A percentile compares a stretch with the other conserved stretches of the same genome.
These are phyloP conservation scores for Aphelocoma californica DNA, from an alignment of 2,797 vertebrate species.

Conservation along the genomic window DNA sequence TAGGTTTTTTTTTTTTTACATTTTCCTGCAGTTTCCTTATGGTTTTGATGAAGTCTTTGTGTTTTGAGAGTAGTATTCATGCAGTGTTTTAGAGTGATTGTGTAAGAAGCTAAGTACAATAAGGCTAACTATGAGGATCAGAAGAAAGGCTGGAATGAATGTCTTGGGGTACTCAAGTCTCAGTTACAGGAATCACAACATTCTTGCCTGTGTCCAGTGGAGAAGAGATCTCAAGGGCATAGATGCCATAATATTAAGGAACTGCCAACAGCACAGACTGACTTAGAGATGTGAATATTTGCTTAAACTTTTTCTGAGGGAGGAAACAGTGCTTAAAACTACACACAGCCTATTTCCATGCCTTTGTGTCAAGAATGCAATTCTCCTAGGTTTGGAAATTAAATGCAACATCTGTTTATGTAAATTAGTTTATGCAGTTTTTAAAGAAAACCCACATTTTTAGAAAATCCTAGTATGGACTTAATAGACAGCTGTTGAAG, in stretches of 20 bases:
- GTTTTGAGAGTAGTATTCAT: background rate
- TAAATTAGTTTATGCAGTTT: background rate
- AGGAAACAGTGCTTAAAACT: background rate
- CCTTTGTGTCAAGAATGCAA: background rate
- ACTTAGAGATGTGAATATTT: background rate
- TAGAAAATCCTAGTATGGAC: background rate
- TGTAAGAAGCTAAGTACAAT: background rate
- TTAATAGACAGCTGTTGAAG: background rate
- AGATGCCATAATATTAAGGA: background rate
- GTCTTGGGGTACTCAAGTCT: background rate
- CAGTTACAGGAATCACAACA: background rate
- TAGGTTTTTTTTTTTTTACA: background rate
- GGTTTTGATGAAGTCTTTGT: background rate
- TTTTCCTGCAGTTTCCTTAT: background rate
- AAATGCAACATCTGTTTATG: background rate
- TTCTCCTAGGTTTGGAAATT: background rate
- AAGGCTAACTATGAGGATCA: background rate
- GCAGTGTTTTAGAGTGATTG: background rate
- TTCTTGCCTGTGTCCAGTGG: background rate
- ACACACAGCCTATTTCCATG: background rate
- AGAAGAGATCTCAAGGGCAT: background rate
- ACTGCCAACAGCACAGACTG: background rate
- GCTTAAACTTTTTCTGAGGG: background rate
- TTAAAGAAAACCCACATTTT: background rate
- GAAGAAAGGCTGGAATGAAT: background rate